phyloP scores from a whole-genome alignment of 2,888 invertebrate genomes.

The Tanypteryx hageni region DNA sequence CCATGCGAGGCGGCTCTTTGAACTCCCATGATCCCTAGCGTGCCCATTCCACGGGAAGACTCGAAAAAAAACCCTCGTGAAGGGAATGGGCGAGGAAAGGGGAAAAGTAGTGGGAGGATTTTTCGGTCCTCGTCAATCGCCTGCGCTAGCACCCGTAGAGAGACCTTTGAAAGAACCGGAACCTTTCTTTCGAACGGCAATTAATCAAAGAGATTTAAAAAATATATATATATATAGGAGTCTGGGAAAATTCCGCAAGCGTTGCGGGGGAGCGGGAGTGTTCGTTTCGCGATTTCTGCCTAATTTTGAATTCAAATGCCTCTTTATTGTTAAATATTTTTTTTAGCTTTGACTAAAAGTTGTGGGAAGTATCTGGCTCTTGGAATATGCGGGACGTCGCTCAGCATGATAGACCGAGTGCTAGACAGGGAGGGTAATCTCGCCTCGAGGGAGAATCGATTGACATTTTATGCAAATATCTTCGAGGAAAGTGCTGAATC shows the following conservation, averaged over 20 bases:
- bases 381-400: background rate
- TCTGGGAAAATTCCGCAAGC: background rate
- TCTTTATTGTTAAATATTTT: background rate
- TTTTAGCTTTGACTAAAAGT: background rate
- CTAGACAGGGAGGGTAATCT: background rate
- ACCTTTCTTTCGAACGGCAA: slow-evolving; percentile 21
- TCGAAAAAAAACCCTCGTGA: background rate
- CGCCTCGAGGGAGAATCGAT: slow-evolving; percentile 31
- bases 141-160: background rate
- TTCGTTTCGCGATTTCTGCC: background rate
- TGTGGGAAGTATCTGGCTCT: background rate
- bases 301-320: slow-evolving; percentile 19
- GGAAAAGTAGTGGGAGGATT: background rate
- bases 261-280: background rate
- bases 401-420: background rate
- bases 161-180: background rate
- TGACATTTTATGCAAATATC: slow-evolving; percentile 60
- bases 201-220: slow-evolving; percentile 26
- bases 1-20: background rate
- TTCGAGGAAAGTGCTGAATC: slow-evolving; percentile 17
- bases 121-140: slow-evolving; percentile 19
- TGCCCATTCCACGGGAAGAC: background rate
- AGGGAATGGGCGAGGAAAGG: background rate
- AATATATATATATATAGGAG: background rate
- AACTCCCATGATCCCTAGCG: background rate